phyloP scores from a whole-genome alignment of 1,140 invertebrate genomes.

The Myzus persicae region DNA sequence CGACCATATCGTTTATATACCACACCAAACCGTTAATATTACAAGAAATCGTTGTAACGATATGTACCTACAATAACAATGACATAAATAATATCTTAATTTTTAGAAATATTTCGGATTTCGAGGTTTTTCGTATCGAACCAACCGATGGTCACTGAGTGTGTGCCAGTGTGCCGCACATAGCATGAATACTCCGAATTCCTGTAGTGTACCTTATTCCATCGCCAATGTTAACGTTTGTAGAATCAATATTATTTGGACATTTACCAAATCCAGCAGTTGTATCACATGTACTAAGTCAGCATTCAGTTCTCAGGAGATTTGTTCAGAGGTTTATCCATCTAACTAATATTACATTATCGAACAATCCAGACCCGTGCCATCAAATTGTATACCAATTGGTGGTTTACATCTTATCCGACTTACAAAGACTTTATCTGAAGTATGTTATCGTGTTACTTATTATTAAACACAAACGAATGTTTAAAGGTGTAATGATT shows the following conservation, averaged over 20 bases:
- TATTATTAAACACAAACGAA: too few relatives aligned
- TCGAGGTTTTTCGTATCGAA: neutral
- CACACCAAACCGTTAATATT: too few relatives aligned
- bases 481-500: too few relatives aligned
- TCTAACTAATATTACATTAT: neutral
- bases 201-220: neutral
- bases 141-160: neutral
- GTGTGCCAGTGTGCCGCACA: neutral
- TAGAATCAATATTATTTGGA: neutral
- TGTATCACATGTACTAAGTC: neutral
- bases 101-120: neutral
- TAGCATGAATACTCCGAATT: neutral
- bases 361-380: neutral
- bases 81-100: neutral
- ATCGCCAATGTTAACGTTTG: neutral
- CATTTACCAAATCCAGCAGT: neutral
- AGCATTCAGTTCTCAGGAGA: neutral
- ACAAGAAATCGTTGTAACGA: too few relatives aligned
- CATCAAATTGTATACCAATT: neutral
- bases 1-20: neutral
- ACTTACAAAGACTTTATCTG: neutral
- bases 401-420: neutral
- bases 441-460: neutral
- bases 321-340: neutral
- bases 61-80: neutral